Percentiles rank a stretch among this genome's conserved stretches.
Conservation (phyloP, 92 coral and sea anemone species). For the Anthopleura xanthogrammica region DNA sequence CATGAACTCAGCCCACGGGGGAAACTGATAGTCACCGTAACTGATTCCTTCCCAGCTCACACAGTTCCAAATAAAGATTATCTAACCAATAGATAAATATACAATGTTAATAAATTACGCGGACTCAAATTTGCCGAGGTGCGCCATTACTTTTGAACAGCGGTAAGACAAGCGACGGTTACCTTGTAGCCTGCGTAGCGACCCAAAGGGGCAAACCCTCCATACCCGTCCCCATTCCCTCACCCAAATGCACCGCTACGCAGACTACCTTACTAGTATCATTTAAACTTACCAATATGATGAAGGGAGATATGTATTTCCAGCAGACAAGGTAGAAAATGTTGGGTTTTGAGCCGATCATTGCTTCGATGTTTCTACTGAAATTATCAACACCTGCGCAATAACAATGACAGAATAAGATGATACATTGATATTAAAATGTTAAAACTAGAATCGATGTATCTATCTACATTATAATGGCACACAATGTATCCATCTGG, state of each 20-base stretch:
- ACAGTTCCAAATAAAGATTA: constrained; percentile 73
- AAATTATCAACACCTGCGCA: constrained; percentile 54
- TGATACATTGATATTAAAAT: not conserved
- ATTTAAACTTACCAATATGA: constrained; percentile 59
- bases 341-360: constrained; percentile 83
- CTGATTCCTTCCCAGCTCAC: constrained; percentile 63
- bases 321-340: constrained; percentile 78
- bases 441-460: too few species aligned
- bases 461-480: too few species aligned
- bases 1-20: constrained; percentile 68
- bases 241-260: too few species aligned
- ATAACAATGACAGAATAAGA: not conserved
- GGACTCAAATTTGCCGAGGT: too few species aligned
- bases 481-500: too few species aligned
- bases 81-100: constrained; percentile 18
- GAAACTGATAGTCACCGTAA: constrained; percentile 45
- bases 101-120: not conserved
- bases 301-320: constrained; percentile 83
- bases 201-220: too few species aligned
- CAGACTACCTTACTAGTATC: too few species aligned
- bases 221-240: too few species aligned
- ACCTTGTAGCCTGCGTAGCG: too few species aligned
- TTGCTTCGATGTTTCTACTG: constrained; percentile 69
- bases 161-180: too few species aligned
- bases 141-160: too few species aligned